phyloP scores from a whole-genome alignment of 1,140 invertebrate species.

The Bactericera cockerelli region DNA sequence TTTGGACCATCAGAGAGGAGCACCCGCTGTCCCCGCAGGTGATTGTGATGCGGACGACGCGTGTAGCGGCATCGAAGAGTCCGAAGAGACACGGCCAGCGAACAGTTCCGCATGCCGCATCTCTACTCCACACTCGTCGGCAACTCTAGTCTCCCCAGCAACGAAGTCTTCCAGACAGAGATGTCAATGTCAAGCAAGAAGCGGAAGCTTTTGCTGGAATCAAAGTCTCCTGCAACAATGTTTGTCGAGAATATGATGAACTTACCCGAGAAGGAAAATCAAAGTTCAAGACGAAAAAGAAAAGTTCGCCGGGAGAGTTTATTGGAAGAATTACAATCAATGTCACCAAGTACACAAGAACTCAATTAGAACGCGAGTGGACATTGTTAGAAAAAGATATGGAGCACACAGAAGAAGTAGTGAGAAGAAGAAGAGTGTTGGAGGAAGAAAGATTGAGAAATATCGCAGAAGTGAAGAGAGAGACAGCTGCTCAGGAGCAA shows the following conservation, averaged over 20 bases:
- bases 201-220: no score
- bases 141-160: no score
- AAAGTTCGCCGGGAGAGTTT: neutral
- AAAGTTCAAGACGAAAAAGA: neutral
- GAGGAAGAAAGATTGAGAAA: neutral
- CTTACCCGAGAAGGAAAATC: no score
- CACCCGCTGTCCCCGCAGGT: neutral
- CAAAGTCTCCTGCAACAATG: no score
- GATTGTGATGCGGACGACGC: neutral
- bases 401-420: neutral
- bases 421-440: neutral
- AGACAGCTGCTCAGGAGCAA: neutral
- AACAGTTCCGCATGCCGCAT: no score
- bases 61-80: neutral
- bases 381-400: conserved; percentile 4
- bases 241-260: no score
- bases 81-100: no score
- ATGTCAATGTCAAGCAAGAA: no score
- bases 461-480: neutral
- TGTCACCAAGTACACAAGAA: neutral
- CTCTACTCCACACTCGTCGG: no score
- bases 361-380: neutral
- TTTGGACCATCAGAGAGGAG: neutral
- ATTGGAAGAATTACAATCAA: conserved; percentile 7
- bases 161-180: no score